Percentiles rank a stretch among this genome's conserved stretches.
phyloP scores from a whole-genome alignment of 2,113 vertebrate genomes.

The Drymodes brunneopygia region DNA sequence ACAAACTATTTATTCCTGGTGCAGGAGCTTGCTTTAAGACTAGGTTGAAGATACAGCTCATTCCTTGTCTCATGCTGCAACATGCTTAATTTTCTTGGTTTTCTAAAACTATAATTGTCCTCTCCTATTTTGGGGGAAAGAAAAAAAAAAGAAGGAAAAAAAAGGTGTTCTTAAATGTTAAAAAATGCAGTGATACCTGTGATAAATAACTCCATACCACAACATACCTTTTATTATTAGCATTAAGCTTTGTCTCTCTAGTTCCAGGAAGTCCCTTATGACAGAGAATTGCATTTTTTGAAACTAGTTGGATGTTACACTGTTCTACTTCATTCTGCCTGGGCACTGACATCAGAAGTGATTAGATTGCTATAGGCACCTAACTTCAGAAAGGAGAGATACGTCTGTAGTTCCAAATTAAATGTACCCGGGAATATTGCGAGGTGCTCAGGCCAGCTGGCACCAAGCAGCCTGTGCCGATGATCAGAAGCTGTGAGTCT shows the following conservation, averaged over 20 bases:
- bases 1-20: not conserved
- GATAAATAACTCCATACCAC: not conserved
- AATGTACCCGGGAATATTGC: not conserved
- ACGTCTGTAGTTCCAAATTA: conserved; percentile 1
- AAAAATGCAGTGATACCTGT: not conserved
- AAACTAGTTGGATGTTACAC: not conserved
- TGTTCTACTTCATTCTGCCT: not conserved
- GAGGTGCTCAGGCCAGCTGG: conserved; percentile 49
- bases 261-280: not conserved
- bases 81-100: not conserved
- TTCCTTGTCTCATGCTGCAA: not conserved
- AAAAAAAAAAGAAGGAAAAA: not conserved
- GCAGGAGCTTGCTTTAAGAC: not conserved
- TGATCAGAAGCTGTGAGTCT: conserved; percentile 43
- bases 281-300: not conserved
- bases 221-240: not conserved
- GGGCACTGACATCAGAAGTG: conserved; percentile 25
- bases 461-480: not conserved
- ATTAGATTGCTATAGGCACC: conserved; percentile 26
- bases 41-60: not conserved
- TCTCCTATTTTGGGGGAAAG: not conserved
- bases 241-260: not conserved
- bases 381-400: conserved; percentile 22
- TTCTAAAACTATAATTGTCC: not conserved
- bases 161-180: not conserved